Evolutionary conservation across 2,113 vertebrate genomes (phyloP).

Genomic region (Nansenia antarctica): DNA sequence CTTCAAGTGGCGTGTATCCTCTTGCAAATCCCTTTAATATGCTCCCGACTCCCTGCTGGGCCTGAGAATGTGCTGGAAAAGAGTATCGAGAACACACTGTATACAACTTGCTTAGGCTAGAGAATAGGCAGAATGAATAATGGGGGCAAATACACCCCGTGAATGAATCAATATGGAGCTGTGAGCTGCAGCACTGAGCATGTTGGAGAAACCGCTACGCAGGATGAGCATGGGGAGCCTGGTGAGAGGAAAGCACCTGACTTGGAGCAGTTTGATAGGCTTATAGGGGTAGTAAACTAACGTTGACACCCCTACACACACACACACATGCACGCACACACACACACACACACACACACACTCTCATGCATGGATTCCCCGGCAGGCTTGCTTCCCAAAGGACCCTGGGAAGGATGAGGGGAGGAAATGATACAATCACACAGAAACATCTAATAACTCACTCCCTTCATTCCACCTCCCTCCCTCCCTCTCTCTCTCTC

Average conservation of each 20-base stretch:
- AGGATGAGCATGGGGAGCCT: neutral
- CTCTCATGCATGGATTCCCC: neutral
- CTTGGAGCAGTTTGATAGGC: neutral
- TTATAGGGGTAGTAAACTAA: neutral
- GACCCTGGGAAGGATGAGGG: conserved; percentile 18
- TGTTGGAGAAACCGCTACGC: neutral
- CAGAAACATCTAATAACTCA: conserved; percentile 46
- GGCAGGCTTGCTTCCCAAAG: conserved; percentile 27
- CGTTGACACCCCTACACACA: neutral
- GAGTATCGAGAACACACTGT: conserved; percentile 16
- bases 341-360: neutral
- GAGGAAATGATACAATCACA: conserved; percentile 51
- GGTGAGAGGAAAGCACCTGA: neutral
- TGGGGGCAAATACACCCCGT: conserved; percentile 12
- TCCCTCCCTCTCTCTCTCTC: neutral
- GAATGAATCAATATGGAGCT: conserved; percentile 12
- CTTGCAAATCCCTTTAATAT: conserved; percentile 31
- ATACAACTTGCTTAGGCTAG: neutral
- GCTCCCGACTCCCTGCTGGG: conserved; percentile 28
- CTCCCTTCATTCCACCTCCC: no score
- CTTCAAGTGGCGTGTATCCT: conserved; percentile 16
- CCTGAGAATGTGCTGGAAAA: conserved; percentile 7
- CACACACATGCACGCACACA: neutral
- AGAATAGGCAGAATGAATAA: neutral
- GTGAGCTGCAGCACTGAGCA: neutral